Percentiles rank a stretch among this genome's conserved stretches.
These are phyloP conservation scores for Boleophthalmus pectinirostris DNA, from an alignment of 2,113 vertebrate genomes.

Conservation along the genomic window DNA sequence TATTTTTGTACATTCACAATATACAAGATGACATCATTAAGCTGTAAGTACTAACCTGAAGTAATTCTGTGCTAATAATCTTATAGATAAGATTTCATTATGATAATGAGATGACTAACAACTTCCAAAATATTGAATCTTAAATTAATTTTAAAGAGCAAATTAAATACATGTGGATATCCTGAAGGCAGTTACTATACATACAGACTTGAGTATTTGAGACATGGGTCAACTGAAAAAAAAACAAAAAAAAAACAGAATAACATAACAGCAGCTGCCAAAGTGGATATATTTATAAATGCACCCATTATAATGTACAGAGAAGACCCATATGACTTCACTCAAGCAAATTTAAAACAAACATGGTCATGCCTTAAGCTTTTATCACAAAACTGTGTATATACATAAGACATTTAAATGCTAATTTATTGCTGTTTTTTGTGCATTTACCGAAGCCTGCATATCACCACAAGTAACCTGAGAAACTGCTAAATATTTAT, in stretches of 20 bases:
- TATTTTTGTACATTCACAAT: constrained; percentile 17
- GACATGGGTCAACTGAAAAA: no score
- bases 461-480: constrained; percentile 20
- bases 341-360: constrained; percentile 19
- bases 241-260: no score
- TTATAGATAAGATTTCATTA: neutral
- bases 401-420: neutral
- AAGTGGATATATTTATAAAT: constrained; percentile 16
- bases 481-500: constrained; percentile 20
- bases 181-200: constrained; percentile 15
- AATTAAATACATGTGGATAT: no score
- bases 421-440: neutral
- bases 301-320: neutral
- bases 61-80: neutral
- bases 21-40: constrained; percentile 40
- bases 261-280: constrained; percentile 55
- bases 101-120: no score
- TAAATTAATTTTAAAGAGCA: no score
- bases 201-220: no score
- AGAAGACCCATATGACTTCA: constrained; percentile 29
- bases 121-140: no score
- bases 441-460: neutral
- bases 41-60: constrained; percentile 5
- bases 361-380: constrained; percentile 13
- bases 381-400: neutral